Conservation (phyloP, 2,888 invertebrate species). For the Eilema depressum region DNA sequence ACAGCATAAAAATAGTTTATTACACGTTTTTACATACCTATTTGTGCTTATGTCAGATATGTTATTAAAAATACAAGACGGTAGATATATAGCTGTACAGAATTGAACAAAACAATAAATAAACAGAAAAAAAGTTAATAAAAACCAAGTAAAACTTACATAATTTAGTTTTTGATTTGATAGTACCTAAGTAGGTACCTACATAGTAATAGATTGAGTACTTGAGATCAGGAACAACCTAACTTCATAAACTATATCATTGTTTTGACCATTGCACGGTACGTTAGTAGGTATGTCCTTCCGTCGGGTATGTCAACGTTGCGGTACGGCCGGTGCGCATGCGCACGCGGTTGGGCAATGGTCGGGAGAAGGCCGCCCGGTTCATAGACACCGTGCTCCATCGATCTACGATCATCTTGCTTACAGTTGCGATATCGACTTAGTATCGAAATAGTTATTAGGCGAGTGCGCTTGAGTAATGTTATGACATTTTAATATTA, state of each 20-base stretch:
- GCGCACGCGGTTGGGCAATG: constrained; percentile 44
- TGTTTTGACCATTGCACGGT: not conserved
- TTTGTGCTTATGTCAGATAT: no score
- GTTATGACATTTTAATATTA: constrained; percentile 38
- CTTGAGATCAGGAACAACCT: no score
- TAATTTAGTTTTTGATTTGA: not conserved
- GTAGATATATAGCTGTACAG: no score
- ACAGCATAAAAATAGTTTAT: no score
- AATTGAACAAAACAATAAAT: no score
- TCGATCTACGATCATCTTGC: constrained; percentile 52
- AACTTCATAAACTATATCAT: not conserved
- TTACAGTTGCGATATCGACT: constrained; percentile 49
- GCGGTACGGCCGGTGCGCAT: constrained; percentile 41
- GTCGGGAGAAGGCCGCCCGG: constrained; percentile 51
- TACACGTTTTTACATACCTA: no score
- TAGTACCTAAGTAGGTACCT: no score
- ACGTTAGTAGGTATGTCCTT: constrained; percentile 53
- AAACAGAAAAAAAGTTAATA: no score
- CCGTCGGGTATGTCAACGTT: constrained; percentile 49
- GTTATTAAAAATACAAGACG: no score
- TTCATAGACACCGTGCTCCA: constrained; percentile 39
- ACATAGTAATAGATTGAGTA: no score
- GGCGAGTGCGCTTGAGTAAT: constrained; percentile 44
- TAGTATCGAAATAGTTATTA: constrained; percentile 49
- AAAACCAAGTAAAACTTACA: no score